Evolutionary conservation across 2,888 invertebrate species (phyloP), one percentile per base, ranked within the genome.

Genomic region (Drosophila buzzatii): DNA sequence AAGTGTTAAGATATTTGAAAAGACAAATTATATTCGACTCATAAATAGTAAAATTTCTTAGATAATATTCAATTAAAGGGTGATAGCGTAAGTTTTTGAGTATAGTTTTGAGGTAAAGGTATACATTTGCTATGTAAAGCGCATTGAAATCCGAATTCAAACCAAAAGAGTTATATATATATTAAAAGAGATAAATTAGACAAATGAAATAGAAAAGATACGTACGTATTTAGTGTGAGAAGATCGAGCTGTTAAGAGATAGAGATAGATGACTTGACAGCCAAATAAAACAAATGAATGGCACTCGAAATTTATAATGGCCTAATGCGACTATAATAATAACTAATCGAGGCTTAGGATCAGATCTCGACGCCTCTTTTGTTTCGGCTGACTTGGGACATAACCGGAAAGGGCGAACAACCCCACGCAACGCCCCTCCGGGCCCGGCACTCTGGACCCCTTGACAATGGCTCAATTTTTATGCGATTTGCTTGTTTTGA

Each of bases 401-500:
- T 49, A 41, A 14, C 59, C 39, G 55, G 16, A 49, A 35, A 53
- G 41, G 44, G 33, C 57, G 20, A 69, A 59, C 67, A 65, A 63
- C 72, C 80, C 56, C 60, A 49, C 35, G 47, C 60, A 35, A 37
- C 59, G 39, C 49, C 41, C 33, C 49, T 2, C 33, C 0, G 18
- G 20, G n/a, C 39, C 18, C 16, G 23, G 47, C 20, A 39, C 55
- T 49, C 72, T 56, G 69, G 66, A 71, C 88, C 77, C 83, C 70
- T 73, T 73, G 81, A 84, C 81, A 89, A 89, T 81, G 86, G 85
- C 87, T 85, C 86, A 86, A 86, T 89, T 85, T 85, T 87, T 81
- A 82, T 89, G 90, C 73, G 87, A 89, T 89, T 88, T 81, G 73
- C 83, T 80, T 79, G 84, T 82, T 86, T 81, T 84, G 90, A 89